phyloP scores from a whole-genome alignment of 64 coral and sea anemone genomes.

The Stichodactyla mertensii region DNA sequence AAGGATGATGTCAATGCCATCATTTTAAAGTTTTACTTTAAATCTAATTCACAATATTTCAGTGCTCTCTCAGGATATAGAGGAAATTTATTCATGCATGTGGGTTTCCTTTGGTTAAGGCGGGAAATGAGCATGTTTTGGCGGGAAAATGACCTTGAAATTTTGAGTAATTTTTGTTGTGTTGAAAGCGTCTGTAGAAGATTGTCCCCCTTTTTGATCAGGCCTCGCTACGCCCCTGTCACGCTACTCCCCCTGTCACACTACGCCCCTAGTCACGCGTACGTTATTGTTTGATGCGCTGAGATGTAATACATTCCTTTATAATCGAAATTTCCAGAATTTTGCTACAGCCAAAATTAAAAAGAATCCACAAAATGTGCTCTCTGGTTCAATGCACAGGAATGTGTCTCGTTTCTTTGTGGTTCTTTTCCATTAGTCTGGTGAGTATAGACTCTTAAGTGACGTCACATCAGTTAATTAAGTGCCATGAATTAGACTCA shows the following conservation, averaged over 20 bases:
- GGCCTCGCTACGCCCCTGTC: not conserved
- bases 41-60: no score
- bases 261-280: no score
- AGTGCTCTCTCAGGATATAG: no score
- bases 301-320: not conserved
- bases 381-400: slow-evolving; percentile 36
- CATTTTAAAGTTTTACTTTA: no score
- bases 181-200: not conserved
- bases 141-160: no score
- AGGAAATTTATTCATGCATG: no score
- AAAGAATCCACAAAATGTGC: slow-evolving; percentile 1
- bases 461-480: not conserved
- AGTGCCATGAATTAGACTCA: not conserved
- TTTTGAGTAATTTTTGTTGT: no score
- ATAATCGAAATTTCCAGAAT: not conserved
- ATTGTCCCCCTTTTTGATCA: not conserved
- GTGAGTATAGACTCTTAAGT: slow-evolving; percentile 28
- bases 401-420: slow-evolving; percentile 47
- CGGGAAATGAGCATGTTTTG: no score
- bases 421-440: slow-evolving; percentile 67
- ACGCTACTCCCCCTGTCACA: not conserved
- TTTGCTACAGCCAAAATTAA: not conserved
- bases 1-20: no score
- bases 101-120: no score
- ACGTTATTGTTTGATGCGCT: no score